Conservation (phyloP, 2,797 vertebrate genomes). For the Squalus acanthias region DNA sequence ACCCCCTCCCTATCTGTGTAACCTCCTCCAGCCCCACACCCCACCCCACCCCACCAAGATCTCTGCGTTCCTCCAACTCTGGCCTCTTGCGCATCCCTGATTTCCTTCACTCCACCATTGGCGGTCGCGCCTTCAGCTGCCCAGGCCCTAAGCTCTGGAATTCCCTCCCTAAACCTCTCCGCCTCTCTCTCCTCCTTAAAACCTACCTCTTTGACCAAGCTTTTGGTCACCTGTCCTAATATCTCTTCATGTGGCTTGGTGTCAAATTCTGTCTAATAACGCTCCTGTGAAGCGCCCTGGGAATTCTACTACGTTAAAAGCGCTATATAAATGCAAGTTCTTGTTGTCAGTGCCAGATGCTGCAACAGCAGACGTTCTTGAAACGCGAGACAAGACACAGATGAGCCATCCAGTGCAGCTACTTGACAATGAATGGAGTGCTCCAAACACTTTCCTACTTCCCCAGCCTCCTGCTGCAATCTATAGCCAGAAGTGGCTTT, state of each 20-base stretch:
- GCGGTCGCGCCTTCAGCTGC: background rate
- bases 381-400: background rate
- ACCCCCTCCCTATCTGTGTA: background rate
- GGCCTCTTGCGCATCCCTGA: background rate
- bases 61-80: too few species aligned
- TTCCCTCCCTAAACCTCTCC: background rate
- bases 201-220: too few species aligned
- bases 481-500: background rate
- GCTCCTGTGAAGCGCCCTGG: too few species aligned
- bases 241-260: too few species aligned
- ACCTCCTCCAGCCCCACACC: background rate
- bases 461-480: too few species aligned
- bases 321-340: background rate
- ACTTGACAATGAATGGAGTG: background rate
- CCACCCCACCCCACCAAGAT: too few species aligned
- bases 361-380: background rate
- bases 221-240: too few species aligned
- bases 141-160: background rate
- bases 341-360: background rate
- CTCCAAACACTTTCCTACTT: background rate
- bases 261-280: too few species aligned
- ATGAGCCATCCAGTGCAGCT: background rate
- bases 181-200: too few species aligned
- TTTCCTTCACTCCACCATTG: background rate
- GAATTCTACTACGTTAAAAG: background rate